Conservation (phyloP, 1,140 invertebrate species). For the Aphaenogaster floridana region DNA sequence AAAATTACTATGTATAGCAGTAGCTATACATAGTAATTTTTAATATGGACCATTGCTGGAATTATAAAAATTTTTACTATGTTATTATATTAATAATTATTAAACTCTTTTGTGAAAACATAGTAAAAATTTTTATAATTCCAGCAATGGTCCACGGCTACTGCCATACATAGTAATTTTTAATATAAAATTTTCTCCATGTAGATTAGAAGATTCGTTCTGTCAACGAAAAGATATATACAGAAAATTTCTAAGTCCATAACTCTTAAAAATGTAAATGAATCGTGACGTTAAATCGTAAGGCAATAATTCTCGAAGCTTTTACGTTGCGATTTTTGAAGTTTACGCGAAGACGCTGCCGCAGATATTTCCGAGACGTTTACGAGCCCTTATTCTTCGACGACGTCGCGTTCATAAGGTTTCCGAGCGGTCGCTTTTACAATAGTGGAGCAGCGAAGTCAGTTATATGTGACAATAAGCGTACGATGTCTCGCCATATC, state of each 20-base stretch:
- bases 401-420: background rate
- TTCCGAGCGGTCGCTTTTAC: conserved; percentile 14
- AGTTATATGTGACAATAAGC: conserved; percentile 31
- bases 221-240: background rate
- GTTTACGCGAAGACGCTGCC: background rate
- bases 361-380: conserved; percentile 47
- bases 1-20: no score
- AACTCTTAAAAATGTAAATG: background rate
- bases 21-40: no score
- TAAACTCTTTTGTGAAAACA: no score
- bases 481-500: background rate
- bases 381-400: conserved; percentile 43
- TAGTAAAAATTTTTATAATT: no score
- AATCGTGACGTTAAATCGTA: background rate
- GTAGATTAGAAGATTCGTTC: background rate
- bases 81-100: no score
- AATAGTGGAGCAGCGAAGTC: conserved; percentile 33
- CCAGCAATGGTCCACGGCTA: no score
- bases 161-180: no score
- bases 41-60: no score
- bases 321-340: background rate
- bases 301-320: conserved; percentile 21
- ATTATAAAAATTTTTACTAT: no score
- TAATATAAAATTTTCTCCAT: no score
- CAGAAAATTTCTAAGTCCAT: background rate